Base-by-base conservation (phyloP, 2,113 vertebrate genomes). In the Sisor rabdophorus region DNA sequence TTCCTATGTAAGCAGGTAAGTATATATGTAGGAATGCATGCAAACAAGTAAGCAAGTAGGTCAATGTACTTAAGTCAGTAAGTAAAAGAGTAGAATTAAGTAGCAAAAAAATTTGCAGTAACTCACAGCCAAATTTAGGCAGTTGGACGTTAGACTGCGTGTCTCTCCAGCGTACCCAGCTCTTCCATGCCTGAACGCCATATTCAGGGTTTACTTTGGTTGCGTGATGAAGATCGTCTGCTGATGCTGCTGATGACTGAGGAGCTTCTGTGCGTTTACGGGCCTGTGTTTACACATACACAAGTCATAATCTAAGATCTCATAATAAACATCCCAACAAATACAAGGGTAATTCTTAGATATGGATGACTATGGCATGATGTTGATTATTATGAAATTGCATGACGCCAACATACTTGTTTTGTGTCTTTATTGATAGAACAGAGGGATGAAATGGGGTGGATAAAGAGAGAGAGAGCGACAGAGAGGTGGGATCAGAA, bases 101-200 rank as follows among this genome's bases (percentile, higher is more conserved):
- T 55, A 60, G 28, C 1, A 19, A 36, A 17, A 75, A 28, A n/a
- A n/a, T n/a, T 5, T n/a, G 68, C 3, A 16, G 3, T 28, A 11
- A 90, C 89, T 89, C 77, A 92, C 91, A 86, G 82, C 91, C 90
- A 79, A 94, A 89, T 76, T 95, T 93, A 17, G 93, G 89, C 61
- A 93, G 93, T 86, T 92, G 93, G 77, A 94, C 79, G 4, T 95
- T 89, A 68, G 95, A 93, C 86, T 95, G 95, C 28, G 89, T 81
- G 0, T 94, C 94, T 81, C 95, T 94, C 95, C 94, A 95, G 20
- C 93, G 93, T 84, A 98, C 93, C 97, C 97, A 99, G 79, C 92
- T 91, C 89, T 93, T 97, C 97, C 96, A 99, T 65, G 96, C 94
- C 0, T 98, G 95, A 0, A 98, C 92, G 17, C 97, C 97, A 0